A percentile compares a stretch with the other conserved stretches of the same genome.
Evolutionary conservation across 2,797 vertebrate genomes (phyloP).

Genomic region (Eulemur albifrons): DNA sequence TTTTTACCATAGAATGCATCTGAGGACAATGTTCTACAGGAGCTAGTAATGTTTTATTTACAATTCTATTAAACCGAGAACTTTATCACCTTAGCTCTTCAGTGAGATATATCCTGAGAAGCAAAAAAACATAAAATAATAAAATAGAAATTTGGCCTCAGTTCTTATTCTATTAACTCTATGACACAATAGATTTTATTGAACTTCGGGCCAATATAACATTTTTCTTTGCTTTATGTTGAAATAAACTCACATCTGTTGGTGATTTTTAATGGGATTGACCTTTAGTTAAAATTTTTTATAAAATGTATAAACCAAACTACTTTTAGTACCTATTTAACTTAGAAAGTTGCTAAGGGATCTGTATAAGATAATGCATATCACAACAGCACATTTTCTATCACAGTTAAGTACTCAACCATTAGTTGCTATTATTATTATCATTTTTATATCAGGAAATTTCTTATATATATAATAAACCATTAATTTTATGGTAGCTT

Average conservation of each 20-base stretch:
- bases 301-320: conserved; percentile 19
- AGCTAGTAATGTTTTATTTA: conserved; percentile 57
- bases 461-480: not conserved
- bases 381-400: not conserved
- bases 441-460: not conserved
- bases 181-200: conserved; percentile 35
- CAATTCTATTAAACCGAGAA: conserved; percentile 58
- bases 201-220: not conserved
- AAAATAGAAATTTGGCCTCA: conserved; percentile 37
- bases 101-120: not conserved
- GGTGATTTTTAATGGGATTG: conserved; percentile 38
- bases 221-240: conserved; percentile 43
- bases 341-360: not conserved
- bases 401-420: not conserved
- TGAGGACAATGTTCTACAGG: not conserved
- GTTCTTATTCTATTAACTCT: conserved; percentile 58
- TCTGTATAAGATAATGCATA: not conserved
- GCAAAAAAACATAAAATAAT: conserved; percentile 58
- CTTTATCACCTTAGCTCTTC: conserved; percentile 52
- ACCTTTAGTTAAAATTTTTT: not conserved
- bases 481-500: conserved; percentile 24
- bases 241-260: not conserved
- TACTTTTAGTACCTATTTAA: conserved; percentile 4
- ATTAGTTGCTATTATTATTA: not conserved
- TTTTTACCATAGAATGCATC: conserved; percentile 16